Conservation (phyloP, 2,888 invertebrate species). For the Drosophila cyrtoloma region DNA sequence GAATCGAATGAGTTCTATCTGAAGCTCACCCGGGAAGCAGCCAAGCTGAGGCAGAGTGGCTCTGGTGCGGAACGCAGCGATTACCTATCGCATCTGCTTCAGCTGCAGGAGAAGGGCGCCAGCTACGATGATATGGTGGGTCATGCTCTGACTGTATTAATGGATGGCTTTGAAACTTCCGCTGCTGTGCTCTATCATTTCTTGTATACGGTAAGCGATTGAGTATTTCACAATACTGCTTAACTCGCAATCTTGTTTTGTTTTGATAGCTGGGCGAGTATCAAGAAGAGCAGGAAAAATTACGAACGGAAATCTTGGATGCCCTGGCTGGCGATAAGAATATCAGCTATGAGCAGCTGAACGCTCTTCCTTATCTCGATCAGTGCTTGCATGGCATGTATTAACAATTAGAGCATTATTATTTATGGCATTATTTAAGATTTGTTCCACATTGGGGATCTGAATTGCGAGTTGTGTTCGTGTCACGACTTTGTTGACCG, state of each 20-base stretch:
- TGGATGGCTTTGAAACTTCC: constrained; percentile 83
- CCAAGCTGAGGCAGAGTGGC: constrained; percentile 58
- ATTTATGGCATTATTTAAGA: background rate
- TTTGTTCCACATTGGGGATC: background rate
- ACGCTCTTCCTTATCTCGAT: constrained; percentile 79
- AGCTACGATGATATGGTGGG: constrained; percentile 74
- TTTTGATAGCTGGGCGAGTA: constrained; percentile 69
- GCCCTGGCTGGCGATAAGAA: constrained; percentile 42
- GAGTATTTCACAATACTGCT: background rate
- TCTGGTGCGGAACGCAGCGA: constrained; percentile 64
- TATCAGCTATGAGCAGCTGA: constrained; percentile 74
- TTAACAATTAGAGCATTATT: background rate
- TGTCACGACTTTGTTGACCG: background rate
- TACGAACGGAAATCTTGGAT: constrained; percentile 74
- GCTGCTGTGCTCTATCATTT: constrained; percentile 70
- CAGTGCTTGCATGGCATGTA: constrained; percentile 80
- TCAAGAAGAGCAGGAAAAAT: constrained; percentile 69
- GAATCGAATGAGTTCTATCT: constrained; percentile 87
- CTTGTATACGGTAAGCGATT: constrained; percentile 58
- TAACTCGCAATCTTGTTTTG: background rate
- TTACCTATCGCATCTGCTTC: constrained; percentile 78
- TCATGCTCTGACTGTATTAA: constrained; percentile 73
- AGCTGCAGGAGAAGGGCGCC: constrained; percentile 74
- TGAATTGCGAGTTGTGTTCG: background rate
- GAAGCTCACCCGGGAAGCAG: constrained; percentile 73